Conservation (phyloP, 2,888 invertebrate genomes). For the Nasonia oneida region DNA sequence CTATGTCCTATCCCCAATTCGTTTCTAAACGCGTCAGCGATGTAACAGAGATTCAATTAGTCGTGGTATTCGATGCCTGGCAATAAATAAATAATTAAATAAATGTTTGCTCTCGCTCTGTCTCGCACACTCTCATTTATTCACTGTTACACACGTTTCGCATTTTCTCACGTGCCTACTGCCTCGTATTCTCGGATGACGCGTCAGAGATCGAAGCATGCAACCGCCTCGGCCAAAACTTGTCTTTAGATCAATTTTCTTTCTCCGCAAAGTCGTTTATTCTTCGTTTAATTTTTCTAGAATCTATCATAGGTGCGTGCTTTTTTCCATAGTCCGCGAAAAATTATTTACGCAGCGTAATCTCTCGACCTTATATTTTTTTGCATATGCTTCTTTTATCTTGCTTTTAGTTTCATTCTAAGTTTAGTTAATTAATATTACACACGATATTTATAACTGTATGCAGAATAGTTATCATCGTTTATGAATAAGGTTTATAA, state of each 20-base stretch:
- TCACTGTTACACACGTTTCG: background rate
- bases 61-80: constrained; percentile 72
- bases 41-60: constrained; percentile 74
- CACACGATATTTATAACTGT: constrained; percentile 78
- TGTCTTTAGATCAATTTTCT: constrained; percentile 64
- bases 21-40: constrained; percentile 63
- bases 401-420: constrained; percentile 65
- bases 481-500: constrained; percentile 76
- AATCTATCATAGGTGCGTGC: constrained; percentile 61
- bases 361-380: constrained; percentile 64
- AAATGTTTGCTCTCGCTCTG: constrained; percentile 56
- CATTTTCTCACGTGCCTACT: background rate
- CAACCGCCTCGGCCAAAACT: constrained; percentile 23
- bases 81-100: constrained; percentile 79
- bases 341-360: constrained; percentile 68
- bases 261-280: constrained; percentile 63
- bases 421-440: constrained; percentile 76
- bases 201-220: constrained; percentile 69
- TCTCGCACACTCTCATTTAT: constrained; percentile 60
- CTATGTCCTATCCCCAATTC: background rate
- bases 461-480: constrained; percentile 74
- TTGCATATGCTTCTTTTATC: constrained; percentile 43
- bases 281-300: constrained; percentile 66
- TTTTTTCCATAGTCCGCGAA: constrained; percentile 51
- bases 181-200: constrained; percentile 68